Evolutionary conservation across 64 coral and sea anemone genomes (phyloP).

Genomic region (Actinia equina): DNA sequence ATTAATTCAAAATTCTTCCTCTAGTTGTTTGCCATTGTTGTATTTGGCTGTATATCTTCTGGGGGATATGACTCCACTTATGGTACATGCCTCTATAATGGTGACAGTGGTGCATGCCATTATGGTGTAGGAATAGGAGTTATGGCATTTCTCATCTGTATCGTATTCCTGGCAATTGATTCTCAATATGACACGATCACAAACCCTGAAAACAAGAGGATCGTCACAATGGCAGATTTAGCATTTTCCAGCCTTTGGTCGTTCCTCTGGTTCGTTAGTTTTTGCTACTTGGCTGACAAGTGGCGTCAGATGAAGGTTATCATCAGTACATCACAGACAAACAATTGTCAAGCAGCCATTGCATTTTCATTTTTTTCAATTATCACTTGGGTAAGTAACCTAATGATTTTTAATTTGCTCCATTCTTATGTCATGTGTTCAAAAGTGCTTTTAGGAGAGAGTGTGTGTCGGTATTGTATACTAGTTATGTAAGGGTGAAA

Average conservation of each 20-base stretch:
- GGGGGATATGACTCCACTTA: conserved; percentile 10
- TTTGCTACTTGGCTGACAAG: conserved; percentile 87
- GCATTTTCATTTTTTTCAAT: conserved; percentile 97
- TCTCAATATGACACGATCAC: conserved; percentile 70
- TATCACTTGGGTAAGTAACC: conserved; percentile 79
- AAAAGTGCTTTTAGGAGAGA: not conserved
- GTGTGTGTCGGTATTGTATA: too few species aligned
- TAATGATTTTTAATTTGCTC: too few species aligned
- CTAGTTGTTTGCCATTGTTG: conserved; percentile 89
- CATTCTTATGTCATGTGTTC: too few species aligned
- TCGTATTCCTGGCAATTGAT: conserved; percentile 81
- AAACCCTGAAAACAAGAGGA: conserved; percentile 75
- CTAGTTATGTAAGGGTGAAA: too few species aligned
- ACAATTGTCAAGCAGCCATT: conserved; percentile 81
- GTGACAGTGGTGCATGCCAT: conserved; percentile 65
- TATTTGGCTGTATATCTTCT: conserved; percentile 94
- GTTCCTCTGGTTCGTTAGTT: conserved; percentile 94
- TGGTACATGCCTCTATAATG: conserved; percentile 55
- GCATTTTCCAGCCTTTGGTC: conserved; percentile 79
- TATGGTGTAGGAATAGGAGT: conserved; percentile 93
- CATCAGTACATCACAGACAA: not conserved
- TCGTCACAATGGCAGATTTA: conserved; percentile 73
- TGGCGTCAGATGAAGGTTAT: conserved; percentile 26
- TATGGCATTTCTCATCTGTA: conserved; percentile 86
- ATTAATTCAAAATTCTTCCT: conserved; percentile 12